Evolutionary conservation across 1,140 invertebrate genomes (phyloP).

Genomic region (Drosophila erecta): DNA sequence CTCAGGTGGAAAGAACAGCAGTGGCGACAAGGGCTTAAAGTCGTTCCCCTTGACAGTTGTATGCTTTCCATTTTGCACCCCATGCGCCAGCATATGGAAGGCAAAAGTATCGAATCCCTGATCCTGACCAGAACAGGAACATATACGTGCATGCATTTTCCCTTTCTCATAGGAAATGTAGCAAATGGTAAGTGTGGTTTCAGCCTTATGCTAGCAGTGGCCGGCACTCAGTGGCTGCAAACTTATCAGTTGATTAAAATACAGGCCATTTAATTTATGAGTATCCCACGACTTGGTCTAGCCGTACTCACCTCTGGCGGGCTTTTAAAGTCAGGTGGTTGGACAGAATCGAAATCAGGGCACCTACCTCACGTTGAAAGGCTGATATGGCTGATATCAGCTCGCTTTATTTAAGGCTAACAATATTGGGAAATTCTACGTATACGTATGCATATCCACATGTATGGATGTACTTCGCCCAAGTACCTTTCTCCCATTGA

Average conservation of each 20-base stretch:
- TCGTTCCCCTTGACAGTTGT: constrained; percentile 37
- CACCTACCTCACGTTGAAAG: constrained; percentile 24
- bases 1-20: constrained; percentile 8
- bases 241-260: constrained; percentile 55
- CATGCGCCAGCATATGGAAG: neutral
- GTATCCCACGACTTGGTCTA: constrained; percentile 9
- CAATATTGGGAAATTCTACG: constrained; percentile 24
- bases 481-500: constrained; percentile 27
- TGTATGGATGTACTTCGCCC: too few species aligned
- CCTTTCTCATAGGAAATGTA: neutral
- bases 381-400: constrained; percentile 9
- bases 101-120: neutral
- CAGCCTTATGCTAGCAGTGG: constrained; percentile 9
- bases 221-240: constrained; percentile 19
- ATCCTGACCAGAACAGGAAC: neutral
- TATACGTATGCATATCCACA: too few species aligned
- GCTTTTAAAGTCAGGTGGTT: constrained; percentile 27
- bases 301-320: neutral
- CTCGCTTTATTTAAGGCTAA: constrained; percentile 30
- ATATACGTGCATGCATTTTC: neutral
- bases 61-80: neutral
- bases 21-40: constrained; percentile 45
- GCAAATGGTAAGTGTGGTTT: too few species aligned
- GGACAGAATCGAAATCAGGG: constrained; percentile 14
- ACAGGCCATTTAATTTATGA: constrained; percentile 53